These are phyloP conservation scores for Platycercus adscitus DNA, from an alignment of 2,113 vertebrate species.

Conservation along the genomic window DNA sequence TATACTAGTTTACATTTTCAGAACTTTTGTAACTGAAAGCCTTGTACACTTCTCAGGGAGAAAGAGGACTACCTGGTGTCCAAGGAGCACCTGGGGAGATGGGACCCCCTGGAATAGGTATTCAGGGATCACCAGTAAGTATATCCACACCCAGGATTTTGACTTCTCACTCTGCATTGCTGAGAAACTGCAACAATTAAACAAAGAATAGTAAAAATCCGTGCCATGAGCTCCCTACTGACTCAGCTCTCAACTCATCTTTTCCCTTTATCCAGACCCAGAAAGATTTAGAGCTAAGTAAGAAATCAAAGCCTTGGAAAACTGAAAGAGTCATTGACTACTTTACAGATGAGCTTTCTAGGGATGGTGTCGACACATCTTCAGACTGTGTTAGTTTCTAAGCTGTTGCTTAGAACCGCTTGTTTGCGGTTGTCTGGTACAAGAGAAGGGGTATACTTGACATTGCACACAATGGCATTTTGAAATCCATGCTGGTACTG, in stretches of 20 bases:
- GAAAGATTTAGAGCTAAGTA: neutral
- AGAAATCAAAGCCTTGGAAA: neutral
- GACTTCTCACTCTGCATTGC: neutral
- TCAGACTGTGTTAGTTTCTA: neutral
- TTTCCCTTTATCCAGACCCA: neutral
- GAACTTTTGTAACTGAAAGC: neutral
- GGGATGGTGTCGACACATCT: neutral
- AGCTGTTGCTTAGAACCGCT: neutral
- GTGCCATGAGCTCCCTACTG: neutral
- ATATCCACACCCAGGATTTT: neutral
- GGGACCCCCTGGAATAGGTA: constrained; percentile 84
- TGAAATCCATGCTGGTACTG: neutral
- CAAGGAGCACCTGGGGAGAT: constrained; percentile 89
- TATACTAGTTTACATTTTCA: neutral
- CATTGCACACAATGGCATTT: neutral
- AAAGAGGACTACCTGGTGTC: constrained; percentile 91
- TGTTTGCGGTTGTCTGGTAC: neutral
- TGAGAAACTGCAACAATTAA: neutral
- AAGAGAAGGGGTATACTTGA: neutral
- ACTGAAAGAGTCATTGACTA: neutral
- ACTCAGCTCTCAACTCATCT: neutral
- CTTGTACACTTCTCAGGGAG: constrained; percentile 81
- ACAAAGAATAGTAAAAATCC: neutral
- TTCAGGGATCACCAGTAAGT: constrained; percentile 87
- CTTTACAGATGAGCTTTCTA: neutral